Percentiles rank a stretch among this genome's conserved stretches.
Conservation (phyloP, 92 coral and sea anemone genomes). For the Porites rus region DNA sequence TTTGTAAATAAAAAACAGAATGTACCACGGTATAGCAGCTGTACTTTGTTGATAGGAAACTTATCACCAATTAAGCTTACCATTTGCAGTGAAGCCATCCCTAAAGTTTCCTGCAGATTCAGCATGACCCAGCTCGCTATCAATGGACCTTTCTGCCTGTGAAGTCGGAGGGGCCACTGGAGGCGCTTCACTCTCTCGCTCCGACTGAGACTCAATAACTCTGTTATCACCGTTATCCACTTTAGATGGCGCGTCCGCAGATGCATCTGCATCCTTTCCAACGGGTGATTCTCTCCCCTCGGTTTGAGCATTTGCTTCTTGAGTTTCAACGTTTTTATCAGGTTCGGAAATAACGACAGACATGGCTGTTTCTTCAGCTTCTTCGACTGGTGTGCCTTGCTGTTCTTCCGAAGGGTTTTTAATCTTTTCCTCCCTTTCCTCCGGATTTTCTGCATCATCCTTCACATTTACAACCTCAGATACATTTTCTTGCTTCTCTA, state of each 20-base stretch:
- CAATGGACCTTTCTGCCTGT: slow-evolving; percentile 68
- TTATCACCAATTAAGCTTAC: neutral
- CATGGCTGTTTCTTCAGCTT: slow-evolving; percentile 35
- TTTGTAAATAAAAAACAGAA: too few species aligned
- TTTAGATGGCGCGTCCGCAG: slow-evolving; percentile 8
- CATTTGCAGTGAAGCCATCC: slow-evolving; percentile 45
- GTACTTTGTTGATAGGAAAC: too few species aligned
- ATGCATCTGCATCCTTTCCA: slow-evolving; percentile 22
- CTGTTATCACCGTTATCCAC: slow-evolving; percentile 10
- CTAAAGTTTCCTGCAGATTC: slow-evolving; percentile 41
- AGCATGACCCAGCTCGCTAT: slow-evolving; percentile 28
- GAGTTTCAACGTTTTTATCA: slow-evolving; percentile 55
- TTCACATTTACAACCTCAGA: neutral
- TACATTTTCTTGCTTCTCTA: neutral
- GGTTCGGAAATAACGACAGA: slow-evolving; percentile 50
- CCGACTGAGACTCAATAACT: slow-evolving; percentile 43
- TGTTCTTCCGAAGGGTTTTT: slow-evolving; percentile 26
- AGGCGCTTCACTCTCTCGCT: slow-evolving; percentile 63
- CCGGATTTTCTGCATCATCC: slow-evolving; percentile 12
- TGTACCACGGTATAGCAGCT: too few species aligned
- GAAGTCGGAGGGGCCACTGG: slow-evolving; percentile 87
- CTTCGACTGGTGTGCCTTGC: slow-evolving; percentile 2
- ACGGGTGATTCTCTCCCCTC: slow-evolving; percentile 52
- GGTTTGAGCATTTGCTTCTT: slow-evolving; percentile 68
- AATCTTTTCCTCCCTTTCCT: neutral